Base-by-base conservation (phyloP, 2,888 invertebrate genomes). In the Magallana nippona region DNA sequence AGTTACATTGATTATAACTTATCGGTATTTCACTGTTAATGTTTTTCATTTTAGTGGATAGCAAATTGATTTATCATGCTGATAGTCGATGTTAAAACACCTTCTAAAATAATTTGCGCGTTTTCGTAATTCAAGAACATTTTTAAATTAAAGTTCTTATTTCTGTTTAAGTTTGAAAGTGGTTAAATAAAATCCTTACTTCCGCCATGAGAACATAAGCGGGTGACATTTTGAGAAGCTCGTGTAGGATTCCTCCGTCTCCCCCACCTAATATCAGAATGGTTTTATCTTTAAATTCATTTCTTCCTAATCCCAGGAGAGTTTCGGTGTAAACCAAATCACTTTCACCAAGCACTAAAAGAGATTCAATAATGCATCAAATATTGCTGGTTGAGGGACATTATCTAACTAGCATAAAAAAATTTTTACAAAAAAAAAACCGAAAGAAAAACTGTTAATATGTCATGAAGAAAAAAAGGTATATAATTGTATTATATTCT, bases 261-360 rank as follows among this genome's bases (percentile, higher is more conserved):
- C 98, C 98, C 8, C 98, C 98, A 82, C 98, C 98, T 90, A 98
- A 96, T 93, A 98, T 98, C 80, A 98, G 96, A 88, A 98, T 97
- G 94, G 98, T 98, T 94, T 98, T 98, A 89, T 96, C 97, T 90
- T 96, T 95, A 92, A 98, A 98, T 93, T 95, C 95, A 92, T 97
- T 97, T 10, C 89, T 81, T 10, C 97, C 97, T 91, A 97, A 96
- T 90, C 97, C 96, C 97, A 98, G 98, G 71, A 98, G 95, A 0
- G 97, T 97, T 94, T 98, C 97, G 1, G 98, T 98, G 94, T 98
- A 98, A 92, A 98, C 96, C 86, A 97, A 95, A 95, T 98, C 98
- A 86, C 97, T 96, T 94, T 98, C 98, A 8, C 98, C 97, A 93
- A 98, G 96, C 91, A 92, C 91, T 91, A 85, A 1, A 89, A 86